Evolutionary conservation across 1,140 invertebrate species (phyloP), one percentile per base, ranked within the genome.

Genomic region (Listronotus oregonensis): DNA sequence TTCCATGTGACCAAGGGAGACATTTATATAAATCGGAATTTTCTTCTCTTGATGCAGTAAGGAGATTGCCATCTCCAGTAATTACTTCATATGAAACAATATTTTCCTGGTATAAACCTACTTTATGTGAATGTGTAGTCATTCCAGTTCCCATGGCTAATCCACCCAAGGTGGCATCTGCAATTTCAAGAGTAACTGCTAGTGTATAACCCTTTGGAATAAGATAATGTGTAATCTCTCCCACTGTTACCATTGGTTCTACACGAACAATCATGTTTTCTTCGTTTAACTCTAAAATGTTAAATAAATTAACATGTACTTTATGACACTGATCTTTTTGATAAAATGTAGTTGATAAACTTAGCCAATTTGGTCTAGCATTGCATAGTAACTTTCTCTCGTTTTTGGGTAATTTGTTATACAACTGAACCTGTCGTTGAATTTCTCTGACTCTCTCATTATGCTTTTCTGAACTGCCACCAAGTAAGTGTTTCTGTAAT

Each of bases 341-440:
- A 76, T 86, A 88, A 75, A 89, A 89, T 0, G 83, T 89, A 3
- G 85, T 86, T 4, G 87, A 88, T 12, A 89, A 77, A 44, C 85
- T 87, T 15, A 86, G 78, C 87, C 87, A 89, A 75, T 88, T 89
- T 11, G 87, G 86, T 42, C 87, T 75, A 0, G 86, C 82, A 0
- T 86, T 89, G 74, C 87, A 88, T 21, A 89, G 79, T 4, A 85
- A 75, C 55, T 85, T 87, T 3, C 81, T 74, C 17, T 84, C 70
- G 31, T 76, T 66, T 18, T 74, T 52, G 0, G 84, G 80, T n/a
- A 82, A 72, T 44, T 84, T 82, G 66, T 83, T 85, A 85, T 87
- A 88, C 77, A 82, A 64, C 70, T 79, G 77, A 4, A 87, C 81
- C 79, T 85, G 78, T 31, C 75, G 75, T 71, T 88, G 86, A 71